Percentiles rank a stretch among this genome's conserved stretches.
Evolutionary conservation across 2,113 vertebrate species (phyloP).

Genomic region (Sander vitreus): DNA sequence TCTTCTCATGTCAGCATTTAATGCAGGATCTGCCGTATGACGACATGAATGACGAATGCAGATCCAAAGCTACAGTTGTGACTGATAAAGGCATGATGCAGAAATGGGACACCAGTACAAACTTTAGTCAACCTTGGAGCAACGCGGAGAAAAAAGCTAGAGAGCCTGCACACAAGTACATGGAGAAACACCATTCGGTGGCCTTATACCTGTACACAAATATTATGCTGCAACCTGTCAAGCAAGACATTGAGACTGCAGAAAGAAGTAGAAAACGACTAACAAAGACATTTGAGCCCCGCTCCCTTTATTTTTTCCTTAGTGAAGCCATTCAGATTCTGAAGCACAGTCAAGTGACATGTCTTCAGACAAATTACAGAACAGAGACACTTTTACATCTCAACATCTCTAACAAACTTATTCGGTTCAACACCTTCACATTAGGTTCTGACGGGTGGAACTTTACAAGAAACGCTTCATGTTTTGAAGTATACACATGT

Average conservation of each 20-base stretch:
- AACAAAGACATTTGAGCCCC: not conserved
- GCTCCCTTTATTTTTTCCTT: slow-evolving; percentile 20
- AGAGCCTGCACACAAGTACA: slow-evolving; percentile 29
- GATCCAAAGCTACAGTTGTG: slow-evolving; percentile 21
- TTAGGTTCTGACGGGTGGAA: slow-evolving; percentile 23
- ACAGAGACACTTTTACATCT: slow-evolving; percentile 23
- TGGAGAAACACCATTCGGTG: slow-evolving; percentile 39
- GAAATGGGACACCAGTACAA: slow-evolving; percentile 2
- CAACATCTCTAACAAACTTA: slow-evolving; percentile 20
- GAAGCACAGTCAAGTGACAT: slow-evolving; percentile 52
- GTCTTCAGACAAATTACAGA: slow-evolving; percentile 33
- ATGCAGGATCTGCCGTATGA: not conserved
- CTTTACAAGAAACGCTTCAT: not conserved
- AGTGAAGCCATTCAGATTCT: slow-evolving; percentile 59
- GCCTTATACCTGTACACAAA: slow-evolving; percentile 52
- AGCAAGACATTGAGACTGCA: not conserved
- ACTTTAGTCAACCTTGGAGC: slow-evolving; percentile 39
- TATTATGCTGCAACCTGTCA: not conserved
- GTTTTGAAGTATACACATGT: slow-evolving; percentile 52
- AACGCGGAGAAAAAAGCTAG: slow-evolving; percentile 14
- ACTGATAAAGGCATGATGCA: not conserved
- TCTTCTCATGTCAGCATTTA: slow-evolving; percentile 16
- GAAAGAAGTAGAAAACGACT: not conserved
- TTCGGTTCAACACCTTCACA: slow-evolving; percentile 52
- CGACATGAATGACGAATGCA: not conserved